Evolutionary conservation across 35 echinoderm and acorn worm species (phyloP).

Genomic region (Anneissia japonica): DNA sequence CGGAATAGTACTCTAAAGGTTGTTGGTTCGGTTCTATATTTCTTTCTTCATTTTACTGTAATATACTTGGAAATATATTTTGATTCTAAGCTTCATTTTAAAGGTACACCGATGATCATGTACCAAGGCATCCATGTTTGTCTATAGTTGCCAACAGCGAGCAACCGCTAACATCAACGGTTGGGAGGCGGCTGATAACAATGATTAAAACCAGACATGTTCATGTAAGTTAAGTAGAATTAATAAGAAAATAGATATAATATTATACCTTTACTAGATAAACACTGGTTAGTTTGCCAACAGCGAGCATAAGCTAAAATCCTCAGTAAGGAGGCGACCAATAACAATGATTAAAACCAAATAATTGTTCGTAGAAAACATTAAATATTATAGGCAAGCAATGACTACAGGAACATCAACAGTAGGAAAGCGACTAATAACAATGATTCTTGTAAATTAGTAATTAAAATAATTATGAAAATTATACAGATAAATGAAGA

Average conservation of each 20-base stretch:
- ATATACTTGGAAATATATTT: no score
- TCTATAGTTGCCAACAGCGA: slow-evolving; percentile 71
- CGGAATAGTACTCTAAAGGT: no score
- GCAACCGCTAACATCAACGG: slow-evolving; percentile 44
- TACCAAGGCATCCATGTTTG: slow-evolving; percentile 83
- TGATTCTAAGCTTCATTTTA: no score
- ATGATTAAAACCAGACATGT: slow-evolving; percentile 70
- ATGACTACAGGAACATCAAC: not conserved
- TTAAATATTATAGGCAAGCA: not conserved
- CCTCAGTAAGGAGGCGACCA: slow-evolving; percentile 55
- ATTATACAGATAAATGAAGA: no score
- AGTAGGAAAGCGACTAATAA: not conserved
- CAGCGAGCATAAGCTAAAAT: slow-evolving; percentile 64
- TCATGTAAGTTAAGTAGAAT: slow-evolving; percentile 43
- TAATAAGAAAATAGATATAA: no score
- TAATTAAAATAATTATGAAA: no score
- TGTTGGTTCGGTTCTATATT: no score
- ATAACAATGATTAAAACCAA: slow-evolving; percentile 84
- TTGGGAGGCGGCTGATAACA: slow-evolving; percentile 79
- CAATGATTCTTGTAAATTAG: no score
- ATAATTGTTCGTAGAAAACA: not conserved
- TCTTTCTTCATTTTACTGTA: no score
- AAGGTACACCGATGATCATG: slow-evolving; percentile 69
- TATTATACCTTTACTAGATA: no score
- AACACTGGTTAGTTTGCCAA: no score